Evolutionary conservation across 2,797 vertebrate species (phyloP), one percentile per base, ranked within the genome.

Genomic region (Erethizon dorsatum): DNA sequence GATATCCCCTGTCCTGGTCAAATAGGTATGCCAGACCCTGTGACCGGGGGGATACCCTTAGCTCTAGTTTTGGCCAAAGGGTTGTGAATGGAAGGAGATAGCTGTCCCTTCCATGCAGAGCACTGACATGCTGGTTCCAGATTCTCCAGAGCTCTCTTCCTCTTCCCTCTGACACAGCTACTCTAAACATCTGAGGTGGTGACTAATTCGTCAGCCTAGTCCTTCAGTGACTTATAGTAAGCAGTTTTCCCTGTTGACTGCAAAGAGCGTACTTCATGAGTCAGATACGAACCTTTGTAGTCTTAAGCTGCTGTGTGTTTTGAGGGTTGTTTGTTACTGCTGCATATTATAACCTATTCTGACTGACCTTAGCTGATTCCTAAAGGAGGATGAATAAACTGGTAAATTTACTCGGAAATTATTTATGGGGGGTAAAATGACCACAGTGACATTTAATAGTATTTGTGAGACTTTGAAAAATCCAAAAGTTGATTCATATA

Each of bases 361-460:
- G 57, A 92, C 52, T 18, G 41, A 79, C 12, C 75, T 50, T 56
- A n/a, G 65, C 37, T 75, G 5, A 73, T 37, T 12, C 75, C 69
- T 61, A 52, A 63, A 56, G n/a, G 12, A 83, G 18, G 26, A 59
- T 57, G 15, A 67, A 56, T 87, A 47, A 71, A 71, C 54, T 54
- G 59, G 14, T 50, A n/a, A 57, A 54, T 37, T 56, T 69, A 87
- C 75, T 63, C 18, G 28, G 54, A 84, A 24, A 13, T 89, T 80
- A 83, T 41, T 92, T 79, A 77, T 52, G 89, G 24, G 20, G 59
- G 77, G 22, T n/a, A 86, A 93, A 93, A 47, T 83, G 47, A 93
- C 7, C 9, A 22, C 2, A 41, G 5, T 80, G 67, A 83, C 31
- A 65, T 61, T 13, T 11, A 67, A 88, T 14, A 61, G 41, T 33